Conservation (phyloP, 2,888 invertebrate genomes). For the Drosophila lacicola region DNA sequence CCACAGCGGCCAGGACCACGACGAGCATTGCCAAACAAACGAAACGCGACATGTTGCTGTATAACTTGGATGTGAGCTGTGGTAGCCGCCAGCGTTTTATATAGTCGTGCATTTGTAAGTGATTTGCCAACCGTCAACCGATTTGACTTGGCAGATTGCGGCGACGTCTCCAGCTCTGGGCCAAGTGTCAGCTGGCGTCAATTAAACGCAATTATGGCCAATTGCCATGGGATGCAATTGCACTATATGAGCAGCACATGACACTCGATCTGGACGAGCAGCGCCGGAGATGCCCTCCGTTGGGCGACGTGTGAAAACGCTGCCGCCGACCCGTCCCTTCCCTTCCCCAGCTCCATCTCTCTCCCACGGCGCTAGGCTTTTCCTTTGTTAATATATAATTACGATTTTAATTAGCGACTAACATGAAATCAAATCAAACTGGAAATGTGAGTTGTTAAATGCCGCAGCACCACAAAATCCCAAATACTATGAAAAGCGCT, state of each 20-base stretch:
- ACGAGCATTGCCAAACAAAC: constrained; percentile 36
- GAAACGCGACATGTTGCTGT: constrained; percentile 59
- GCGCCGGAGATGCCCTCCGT: constrained; percentile 72
- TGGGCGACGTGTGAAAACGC: constrained; percentile 68
- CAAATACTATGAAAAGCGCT: constrained; percentile 40
- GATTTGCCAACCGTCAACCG: constrained; percentile 14
- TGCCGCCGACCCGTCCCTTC: too few species aligned
- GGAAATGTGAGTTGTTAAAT: constrained; percentile 28
- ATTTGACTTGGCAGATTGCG: constrained; percentile 41
- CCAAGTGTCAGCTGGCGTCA: constrained; percentile 27
- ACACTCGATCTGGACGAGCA: constrained; percentile 66
- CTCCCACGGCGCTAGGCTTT: background rate
- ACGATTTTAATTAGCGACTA: constrained; percentile 54
- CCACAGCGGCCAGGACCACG: constrained; percentile 30
- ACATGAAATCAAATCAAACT: constrained; percentile 52
- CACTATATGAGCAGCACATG: constrained; percentile 77
- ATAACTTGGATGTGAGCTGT: constrained; percentile 46
- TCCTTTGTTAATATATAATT: constrained; percentile 30
- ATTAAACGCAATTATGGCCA: constrained; percentile 70
- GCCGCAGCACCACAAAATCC: constrained; percentile 13
- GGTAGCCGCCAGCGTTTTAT: constrained; percentile 53
- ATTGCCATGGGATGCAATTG: constrained; percentile 60
- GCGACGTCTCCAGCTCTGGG: constrained; percentile 36
- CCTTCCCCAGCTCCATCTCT: background rate
- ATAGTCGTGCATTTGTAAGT: constrained; percentile 32